These are phyloP conservation scores for Gobio occitaniae DNA, from an alignment of 2,797 vertebrate genomes.

Conservation along the genomic window DNA sequence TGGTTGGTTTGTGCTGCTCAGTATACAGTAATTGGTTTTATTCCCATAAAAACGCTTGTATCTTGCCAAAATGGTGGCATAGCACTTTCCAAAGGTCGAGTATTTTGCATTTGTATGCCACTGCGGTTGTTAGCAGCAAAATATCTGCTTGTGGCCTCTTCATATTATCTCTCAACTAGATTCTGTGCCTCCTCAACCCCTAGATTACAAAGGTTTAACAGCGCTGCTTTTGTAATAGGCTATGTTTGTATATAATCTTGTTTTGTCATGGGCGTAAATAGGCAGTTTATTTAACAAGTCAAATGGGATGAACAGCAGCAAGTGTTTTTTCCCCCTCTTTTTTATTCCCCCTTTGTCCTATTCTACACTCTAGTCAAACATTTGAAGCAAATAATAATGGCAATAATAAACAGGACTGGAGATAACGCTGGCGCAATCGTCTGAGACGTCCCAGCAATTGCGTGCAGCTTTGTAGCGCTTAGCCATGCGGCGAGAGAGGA, in stretches of 20 bases:
- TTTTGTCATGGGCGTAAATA: conserved; percentile 75
- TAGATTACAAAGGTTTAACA: conserved; percentile 35
- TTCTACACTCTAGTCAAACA: conserved; percentile 53
- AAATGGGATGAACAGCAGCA: conserved; percentile 71
- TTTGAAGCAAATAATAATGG: conserved; percentile 68
- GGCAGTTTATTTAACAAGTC: conserved; percentile 82
- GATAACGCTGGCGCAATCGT: conserved; percentile 73
- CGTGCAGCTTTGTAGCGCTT: conserved; percentile 82
- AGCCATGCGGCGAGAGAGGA: conserved; percentile 67
- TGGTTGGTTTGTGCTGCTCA: background rate
- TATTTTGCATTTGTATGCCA: background rate
- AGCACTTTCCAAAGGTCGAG: background rate
- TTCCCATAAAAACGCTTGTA: background rate
- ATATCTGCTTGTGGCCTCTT: conserved; percentile 22
- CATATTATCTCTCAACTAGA: background rate
- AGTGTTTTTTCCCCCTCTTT: conserved; percentile 18
- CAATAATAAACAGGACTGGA: conserved; percentile 79
- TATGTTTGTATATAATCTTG: conserved; percentile 80
- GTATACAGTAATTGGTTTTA: background rate
- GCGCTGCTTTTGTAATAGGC: conserved; percentile 54
- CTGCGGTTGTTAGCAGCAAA: conserved; percentile 1
- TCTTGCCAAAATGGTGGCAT: background rate
- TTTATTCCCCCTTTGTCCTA: conserved; percentile 6
- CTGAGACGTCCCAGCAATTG: conserved; percentile 69
- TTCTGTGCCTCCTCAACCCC: conserved; percentile 19